Evolutionary conservation across 2,113 vertebrate genomes (phyloP).

Genomic region (Nesospiza acunhae): DNA sequence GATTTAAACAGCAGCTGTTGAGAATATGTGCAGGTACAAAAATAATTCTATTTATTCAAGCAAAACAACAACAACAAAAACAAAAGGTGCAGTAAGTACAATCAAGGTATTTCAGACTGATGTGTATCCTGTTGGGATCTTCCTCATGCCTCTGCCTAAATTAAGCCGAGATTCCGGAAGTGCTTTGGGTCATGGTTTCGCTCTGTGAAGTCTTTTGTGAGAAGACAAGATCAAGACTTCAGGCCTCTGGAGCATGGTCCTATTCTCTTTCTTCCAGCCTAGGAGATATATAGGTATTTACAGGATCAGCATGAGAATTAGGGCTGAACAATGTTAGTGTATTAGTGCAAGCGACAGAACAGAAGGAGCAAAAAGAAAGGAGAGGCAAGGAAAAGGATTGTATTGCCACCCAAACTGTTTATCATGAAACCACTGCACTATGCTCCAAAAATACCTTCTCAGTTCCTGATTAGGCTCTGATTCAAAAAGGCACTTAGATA

Average conservation of each 20-base stretch:
- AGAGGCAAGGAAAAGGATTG: neutral
- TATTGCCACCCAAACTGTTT: neutral
- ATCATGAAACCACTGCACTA: neutral
- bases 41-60: neutral
- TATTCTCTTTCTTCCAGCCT: neutral
- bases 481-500: conserved; percentile 48
- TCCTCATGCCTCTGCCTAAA: neutral
- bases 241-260: neutral
- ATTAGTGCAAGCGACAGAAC: neutral
- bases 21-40: neutral
- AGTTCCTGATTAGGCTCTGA: conserved; percentile 6
- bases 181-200: neutral
- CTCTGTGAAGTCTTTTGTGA: neutral
- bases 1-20: neutral
- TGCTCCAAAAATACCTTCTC: neutral
- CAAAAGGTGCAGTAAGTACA: neutral
- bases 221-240: neutral
- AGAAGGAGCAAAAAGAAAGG: neutral
- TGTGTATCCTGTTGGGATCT: neutral
- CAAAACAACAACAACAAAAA: neutral
- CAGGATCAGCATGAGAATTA: neutral
- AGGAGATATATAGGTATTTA: neutral
- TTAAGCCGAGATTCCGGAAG: neutral
- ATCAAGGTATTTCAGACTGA: neutral
- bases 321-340: neutral